Base-by-base conservation (phyloP, 30 jellyfish, hydroid and myxozoan genomes). In the Mastigias papua region DNA sequence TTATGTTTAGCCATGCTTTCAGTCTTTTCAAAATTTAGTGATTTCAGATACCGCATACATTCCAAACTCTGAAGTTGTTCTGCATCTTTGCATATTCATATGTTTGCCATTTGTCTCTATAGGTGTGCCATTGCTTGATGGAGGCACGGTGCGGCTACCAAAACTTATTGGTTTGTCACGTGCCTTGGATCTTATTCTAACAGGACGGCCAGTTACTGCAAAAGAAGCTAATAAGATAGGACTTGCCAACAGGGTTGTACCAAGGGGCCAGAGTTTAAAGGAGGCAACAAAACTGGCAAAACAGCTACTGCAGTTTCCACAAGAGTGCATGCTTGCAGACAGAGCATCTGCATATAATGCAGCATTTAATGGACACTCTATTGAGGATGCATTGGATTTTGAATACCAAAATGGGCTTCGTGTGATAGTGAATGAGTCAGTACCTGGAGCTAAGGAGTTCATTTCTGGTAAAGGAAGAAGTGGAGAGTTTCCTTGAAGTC, bases 81-180 rank as follows among this genome's bases (percentile, higher is more conserved):
- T n/a, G n/a, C n/a, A n/a, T n/a, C n/a, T n/a, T n/a, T n/a, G n/a
- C n/a, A n/a, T n/a, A n/a, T n/a, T 7, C 21, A 4, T 3, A 60
- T 60, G 6, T 60, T 60, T 60, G 17, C 33, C 48, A 1, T 2
- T 58, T 28, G 30, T 34, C 1, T 77, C 20, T 22, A 11, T 69
- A 77, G 88, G 88, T 62, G 88, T 85, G 10, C 94, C 94, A 21
- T 61, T 85, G 42, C 71, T 85, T 72, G 94, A 85, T 62, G 94
- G 94, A 1, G 94, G 94, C 7, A 85, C 94, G 22, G 81, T 85
- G 10, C 81, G 94, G 8, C 31, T 85, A 46, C 94, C 88, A 37
- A 85, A 73, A 46, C 88, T 85, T 15, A 85, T 85, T 61, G 94
- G 94, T 48, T 34, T 85, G 15, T 85, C 94, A 48, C 76, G 94